phyloP scores from a whole-genome alignment of 2,888 invertebrate species.

The Malthinus flaveolus region DNA sequence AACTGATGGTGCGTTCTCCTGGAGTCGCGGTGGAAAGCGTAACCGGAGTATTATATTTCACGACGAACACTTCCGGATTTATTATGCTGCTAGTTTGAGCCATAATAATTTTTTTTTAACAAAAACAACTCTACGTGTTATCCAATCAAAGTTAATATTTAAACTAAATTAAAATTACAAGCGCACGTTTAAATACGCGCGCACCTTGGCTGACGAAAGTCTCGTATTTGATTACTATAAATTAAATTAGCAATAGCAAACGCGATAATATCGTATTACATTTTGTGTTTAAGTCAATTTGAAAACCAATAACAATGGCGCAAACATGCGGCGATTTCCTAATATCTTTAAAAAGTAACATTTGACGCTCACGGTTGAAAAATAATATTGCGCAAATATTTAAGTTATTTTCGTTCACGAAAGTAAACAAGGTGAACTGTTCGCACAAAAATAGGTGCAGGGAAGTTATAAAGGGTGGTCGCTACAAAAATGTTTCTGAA shows the following conservation, averaged over 20 bases:
- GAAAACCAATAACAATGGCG: neutral
- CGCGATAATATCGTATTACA: neutral
- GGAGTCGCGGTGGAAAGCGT: slow-evolving; percentile 32
- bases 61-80: neutral
- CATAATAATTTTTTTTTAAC: slow-evolving; percentile 18
- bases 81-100: slow-evolving; percentile 16
- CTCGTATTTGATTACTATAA: slow-evolving; percentile 10
- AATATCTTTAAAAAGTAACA: neutral
- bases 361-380: no score
- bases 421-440: no score
- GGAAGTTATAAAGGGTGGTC: no score
- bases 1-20: slow-evolving; percentile 60
- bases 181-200: slow-evolving; percentile 13
- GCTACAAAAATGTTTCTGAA: no score
- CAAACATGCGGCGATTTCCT: neutral
- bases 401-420: no score
- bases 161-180: neutral
- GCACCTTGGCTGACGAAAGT: slow-evolving; percentile 21
- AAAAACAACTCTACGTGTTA: neutral
- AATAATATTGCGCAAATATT: no score
- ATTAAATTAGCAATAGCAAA: slow-evolving; percentile 9
- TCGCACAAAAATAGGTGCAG: no score
- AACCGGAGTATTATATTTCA: slow-evolving; percentile 15
- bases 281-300: neutral
- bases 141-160: neutral